phyloP scores from a whole-genome alignment of 2,797 vertebrate species.

The Crocodylus rhombifer region DNA sequence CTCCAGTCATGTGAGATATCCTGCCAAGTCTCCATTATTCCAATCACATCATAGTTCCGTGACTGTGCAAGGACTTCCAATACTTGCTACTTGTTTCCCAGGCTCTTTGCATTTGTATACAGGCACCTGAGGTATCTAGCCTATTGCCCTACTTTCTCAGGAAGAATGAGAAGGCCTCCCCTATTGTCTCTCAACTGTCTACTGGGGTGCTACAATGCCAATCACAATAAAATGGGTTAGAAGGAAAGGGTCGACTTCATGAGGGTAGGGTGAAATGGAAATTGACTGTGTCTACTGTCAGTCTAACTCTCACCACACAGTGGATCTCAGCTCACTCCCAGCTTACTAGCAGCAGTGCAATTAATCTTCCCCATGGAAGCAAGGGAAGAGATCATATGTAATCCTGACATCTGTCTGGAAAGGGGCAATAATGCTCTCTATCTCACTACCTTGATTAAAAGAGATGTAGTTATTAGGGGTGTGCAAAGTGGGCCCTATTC shows the following conservation, averaged over 20 bases:
- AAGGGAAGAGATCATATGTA: neutral
- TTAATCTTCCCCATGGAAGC: neutral
- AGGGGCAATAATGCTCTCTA: neutral
- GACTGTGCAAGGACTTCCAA: too few species aligned
- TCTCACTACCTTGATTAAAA: neutral
- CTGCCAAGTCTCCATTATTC: too few species aligned
- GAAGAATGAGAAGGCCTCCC: too few species aligned
- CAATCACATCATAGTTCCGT: too few species aligned
- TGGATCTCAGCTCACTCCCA: neutral
- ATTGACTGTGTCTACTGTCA: neutral
- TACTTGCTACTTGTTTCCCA: too few species aligned
- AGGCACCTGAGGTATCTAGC: too few species aligned
- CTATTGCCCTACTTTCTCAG: too few species aligned
- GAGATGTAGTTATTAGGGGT: too few species aligned
- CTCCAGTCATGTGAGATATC: too few species aligned
- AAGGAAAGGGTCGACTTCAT: neutral
- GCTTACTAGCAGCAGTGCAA: neutral
- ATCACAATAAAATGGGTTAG: neutral
- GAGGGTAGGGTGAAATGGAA: neutral
- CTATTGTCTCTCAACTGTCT: neutral
- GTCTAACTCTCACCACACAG: neutral
- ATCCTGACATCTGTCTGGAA: neutral
- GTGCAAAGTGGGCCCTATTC: too few species aligned
- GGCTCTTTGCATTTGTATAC: too few species aligned
- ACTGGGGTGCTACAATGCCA: fast-evolving